Conservation (phyloP, 1,140 invertebrate species). For the Battus philenor region DNA sequence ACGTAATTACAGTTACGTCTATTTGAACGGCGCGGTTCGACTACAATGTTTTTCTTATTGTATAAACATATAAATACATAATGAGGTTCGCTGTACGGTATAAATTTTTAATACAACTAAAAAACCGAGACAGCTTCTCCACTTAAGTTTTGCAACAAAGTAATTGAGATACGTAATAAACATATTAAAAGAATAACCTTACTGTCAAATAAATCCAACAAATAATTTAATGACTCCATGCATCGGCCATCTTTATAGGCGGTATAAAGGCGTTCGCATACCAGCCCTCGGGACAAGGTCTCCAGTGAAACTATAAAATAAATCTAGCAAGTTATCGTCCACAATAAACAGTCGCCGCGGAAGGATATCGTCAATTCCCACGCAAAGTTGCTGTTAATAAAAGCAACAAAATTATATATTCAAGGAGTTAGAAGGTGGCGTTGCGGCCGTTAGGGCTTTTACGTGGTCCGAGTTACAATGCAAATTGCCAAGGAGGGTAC, state of each 20-base stretch:
- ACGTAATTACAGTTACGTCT: slow-evolving; percentile 59
- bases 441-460: slow-evolving; percentile 67
- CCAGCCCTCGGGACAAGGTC: slow-evolving; percentile 60
- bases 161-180: slow-evolving; percentile 50
- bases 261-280: slow-evolving; percentile 55
- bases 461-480: slow-evolving; percentile 74
- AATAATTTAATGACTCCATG: slow-evolving; percentile 69
- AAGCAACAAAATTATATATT: slow-evolving; percentile 76
- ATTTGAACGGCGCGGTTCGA: slow-evolving; percentile 38
- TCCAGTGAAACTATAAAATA: slow-evolving; percentile 67
- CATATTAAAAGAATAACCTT: slow-evolving; percentile 56
- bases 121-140: not conserved
- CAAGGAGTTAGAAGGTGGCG: slow-evolving; percentile 71
- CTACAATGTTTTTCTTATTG: slow-evolving; percentile 31
- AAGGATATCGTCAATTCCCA: slow-evolving; percentile 72
- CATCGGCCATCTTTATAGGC: slow-evolving; percentile 64
- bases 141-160: slow-evolving; percentile 58
- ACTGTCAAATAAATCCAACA: slow-evolving; percentile 67
- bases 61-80: slow-evolving; percentile 27
- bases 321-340: slow-evolving; percentile 72
- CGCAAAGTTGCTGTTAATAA: slow-evolving; percentile 73
- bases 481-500: slow-evolving; percentile 70
- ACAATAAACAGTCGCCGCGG: slow-evolving; percentile 70
- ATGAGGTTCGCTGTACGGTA: too few species aligned
- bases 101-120: too few species aligned